Evolutionary conservation across 2,113 vertebrate genomes (phyloP).

Genomic region (Tricholaema leucomelas): DNA sequence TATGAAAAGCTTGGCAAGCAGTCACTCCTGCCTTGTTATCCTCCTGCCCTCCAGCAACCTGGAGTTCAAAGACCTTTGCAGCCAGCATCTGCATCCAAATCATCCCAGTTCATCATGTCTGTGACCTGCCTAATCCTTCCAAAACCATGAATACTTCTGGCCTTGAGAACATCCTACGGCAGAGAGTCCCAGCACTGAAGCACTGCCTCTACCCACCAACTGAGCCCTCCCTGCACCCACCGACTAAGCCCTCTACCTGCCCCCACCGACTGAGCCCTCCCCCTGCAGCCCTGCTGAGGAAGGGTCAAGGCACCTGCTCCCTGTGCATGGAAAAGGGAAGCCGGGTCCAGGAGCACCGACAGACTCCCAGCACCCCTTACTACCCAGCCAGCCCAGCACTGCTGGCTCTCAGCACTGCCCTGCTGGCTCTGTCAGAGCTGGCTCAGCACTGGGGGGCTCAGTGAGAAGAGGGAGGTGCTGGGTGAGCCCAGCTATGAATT

Average conservation of each 20-base stretch:
- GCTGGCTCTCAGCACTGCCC: background rate
- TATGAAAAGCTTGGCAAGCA: slow-evolving; percentile 6
- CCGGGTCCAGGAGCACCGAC: background rate
- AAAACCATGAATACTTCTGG: background rate
- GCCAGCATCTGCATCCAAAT: slow-evolving; percentile 40
- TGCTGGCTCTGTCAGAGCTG: background rate
- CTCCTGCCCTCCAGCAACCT: slow-evolving; percentile 54
- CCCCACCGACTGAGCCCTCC: background rate
- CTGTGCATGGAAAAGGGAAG: background rate
- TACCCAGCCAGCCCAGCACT: background rate
- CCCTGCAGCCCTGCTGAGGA: background rate
- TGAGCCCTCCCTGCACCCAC: too few relatives aligned
- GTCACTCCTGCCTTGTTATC: slow-evolving; percentile 16
- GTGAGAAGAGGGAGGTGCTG: background rate
- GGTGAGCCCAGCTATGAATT: background rate
- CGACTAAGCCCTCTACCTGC: too few relatives aligned
- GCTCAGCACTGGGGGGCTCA: background rate
- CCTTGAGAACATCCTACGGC: slow-evolving; percentile 29
- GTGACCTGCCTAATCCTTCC: background rate
- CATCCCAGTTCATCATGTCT: background rate
- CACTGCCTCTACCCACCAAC: background rate
- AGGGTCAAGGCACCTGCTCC: background rate
- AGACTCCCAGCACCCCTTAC: background rate
- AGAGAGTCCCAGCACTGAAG: slow-evolving; percentile 8
- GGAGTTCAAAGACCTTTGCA: slow-evolving; percentile 55